Evolutionary conservation across 1,140 invertebrate genomes (phyloP).

Genomic region (Amphibalanus amphitrite): DNA sequence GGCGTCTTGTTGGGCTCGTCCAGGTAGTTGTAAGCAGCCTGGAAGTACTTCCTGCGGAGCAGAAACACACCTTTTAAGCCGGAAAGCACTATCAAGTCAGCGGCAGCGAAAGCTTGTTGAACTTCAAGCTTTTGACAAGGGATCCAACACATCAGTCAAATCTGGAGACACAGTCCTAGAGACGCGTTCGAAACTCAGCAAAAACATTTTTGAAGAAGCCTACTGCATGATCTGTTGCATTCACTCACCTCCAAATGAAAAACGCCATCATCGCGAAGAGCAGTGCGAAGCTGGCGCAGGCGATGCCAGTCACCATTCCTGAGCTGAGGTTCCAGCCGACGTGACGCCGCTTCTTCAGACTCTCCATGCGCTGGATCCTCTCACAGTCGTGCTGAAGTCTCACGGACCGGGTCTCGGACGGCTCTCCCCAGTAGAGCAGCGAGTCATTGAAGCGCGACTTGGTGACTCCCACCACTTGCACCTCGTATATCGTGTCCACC

Average conservation of each 20-base stretch:
- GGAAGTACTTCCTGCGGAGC: constrained; percentile 49
- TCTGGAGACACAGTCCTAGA: too few relatives aligned
- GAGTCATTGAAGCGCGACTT: constrained; percentile 42
- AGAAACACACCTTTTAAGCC: constrained; percentile 16
- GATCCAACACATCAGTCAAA: background rate
- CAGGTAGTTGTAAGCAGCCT: constrained; percentile 65
- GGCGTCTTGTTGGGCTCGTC: constrained; percentile 48
- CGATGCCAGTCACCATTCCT: constrained; percentile 49
- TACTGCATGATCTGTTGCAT: too few relatives aligned
- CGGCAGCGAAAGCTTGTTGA: background rate
- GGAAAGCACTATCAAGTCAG: too few relatives aligned
- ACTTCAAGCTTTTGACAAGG: background rate
- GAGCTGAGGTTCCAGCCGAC: constrained; percentile 45
- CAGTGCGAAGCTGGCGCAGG: constrained; percentile 51
- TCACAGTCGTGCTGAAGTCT: constrained; percentile 43
- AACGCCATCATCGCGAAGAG: constrained; percentile 49
- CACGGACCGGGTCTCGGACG: constrained; percentile 43
- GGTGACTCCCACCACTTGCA: constrained; percentile 50
- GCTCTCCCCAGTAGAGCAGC: constrained; percentile 44
- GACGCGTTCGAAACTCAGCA: too few relatives aligned
- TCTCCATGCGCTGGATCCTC: constrained; percentile 17
- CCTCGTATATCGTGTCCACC: constrained; percentile 50
- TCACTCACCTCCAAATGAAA: constrained; percentile 53
- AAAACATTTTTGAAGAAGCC: too few relatives aligned
- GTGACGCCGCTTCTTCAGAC: constrained; percentile 27